Conservation (phyloP, 2,888 invertebrate genomes). For the Euclidia mi region DNA sequence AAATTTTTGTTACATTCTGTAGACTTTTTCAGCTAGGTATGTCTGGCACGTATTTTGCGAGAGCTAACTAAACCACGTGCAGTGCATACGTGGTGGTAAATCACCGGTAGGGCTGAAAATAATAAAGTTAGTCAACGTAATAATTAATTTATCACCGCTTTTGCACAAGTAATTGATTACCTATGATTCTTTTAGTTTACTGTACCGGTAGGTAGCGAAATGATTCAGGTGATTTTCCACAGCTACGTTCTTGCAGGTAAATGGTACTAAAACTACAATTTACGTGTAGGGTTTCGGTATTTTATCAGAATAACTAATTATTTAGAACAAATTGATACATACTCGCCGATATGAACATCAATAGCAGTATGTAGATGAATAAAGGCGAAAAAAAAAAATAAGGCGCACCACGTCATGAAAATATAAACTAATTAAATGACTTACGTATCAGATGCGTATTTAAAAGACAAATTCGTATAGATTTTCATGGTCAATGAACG, state of each 20-base stretch:
- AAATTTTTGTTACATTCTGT: conserved; percentile 64
- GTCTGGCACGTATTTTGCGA: conserved; percentile 55
- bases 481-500: too few relatives aligned
- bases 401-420: too few relatives aligned
- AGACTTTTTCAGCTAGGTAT: conserved; percentile 57
- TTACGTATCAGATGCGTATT: too few relatives aligned
- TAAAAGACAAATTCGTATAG: too few relatives aligned
- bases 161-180: too few relatives aligned
- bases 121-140: too few relatives aligned
- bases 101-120: neutral
- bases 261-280: neutral
- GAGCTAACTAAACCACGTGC: conserved; percentile 67
- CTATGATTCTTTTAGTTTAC: conserved; percentile 1
- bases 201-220: conserved; percentile 2
- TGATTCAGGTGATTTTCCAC: too few relatives aligned
- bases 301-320: neutral
- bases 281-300: neutral
- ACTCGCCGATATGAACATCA: too few relatives aligned
- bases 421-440: too few relatives aligned
- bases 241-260: neutral
- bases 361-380: too few relatives aligned
- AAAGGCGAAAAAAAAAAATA: too few relatives aligned
- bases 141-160: too few relatives aligned
- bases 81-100: conserved; percentile 58
- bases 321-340: neutral